Evolutionary conservation across 2,113 vertebrate genomes (phyloP).

Genomic region (Odocoileus virginianus): DNA sequence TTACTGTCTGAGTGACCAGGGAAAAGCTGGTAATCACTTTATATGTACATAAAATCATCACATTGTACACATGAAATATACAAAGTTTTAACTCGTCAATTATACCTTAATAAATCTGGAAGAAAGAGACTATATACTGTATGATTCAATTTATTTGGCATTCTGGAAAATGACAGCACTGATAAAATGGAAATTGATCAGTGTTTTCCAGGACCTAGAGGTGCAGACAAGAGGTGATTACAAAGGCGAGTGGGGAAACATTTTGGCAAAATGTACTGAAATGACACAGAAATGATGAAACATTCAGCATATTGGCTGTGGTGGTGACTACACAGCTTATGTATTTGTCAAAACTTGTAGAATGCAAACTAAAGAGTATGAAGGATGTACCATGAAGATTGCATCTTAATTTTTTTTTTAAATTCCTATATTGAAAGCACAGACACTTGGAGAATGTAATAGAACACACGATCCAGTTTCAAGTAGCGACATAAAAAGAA

Average conservation of each 20-base stretch:
- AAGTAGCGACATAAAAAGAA: not conserved
- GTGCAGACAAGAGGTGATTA: not conserved
- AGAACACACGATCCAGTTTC: not conserved
- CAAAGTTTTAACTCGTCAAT: not conserved
- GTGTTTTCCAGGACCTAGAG: not conserved
- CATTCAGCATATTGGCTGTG: not conserved
- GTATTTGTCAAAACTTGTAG: not conserved
- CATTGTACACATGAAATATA: not conserved
- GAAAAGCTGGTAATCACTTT: not conserved
- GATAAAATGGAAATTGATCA: not conserved
- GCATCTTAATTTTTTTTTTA: not conserved
- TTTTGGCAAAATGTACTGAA: no score
- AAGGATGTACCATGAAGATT: not conserved
- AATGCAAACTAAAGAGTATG: not conserved
- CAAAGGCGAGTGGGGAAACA: not conserved
- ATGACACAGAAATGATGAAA: not conserved
- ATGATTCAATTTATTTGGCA: not conserved
- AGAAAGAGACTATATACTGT: not conserved
- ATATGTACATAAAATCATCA: not conserved
- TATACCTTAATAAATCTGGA: not conserved
- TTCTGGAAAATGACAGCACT: not conserved
- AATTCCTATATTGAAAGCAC: not conserved
- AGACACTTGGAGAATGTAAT: not conserved
- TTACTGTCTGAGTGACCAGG: no score
- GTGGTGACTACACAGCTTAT: not conserved